These are phyloP conservation scores for Caenorhabditis sp. DNA, from an alignment of 2,888 invertebrate species.

Conservation along the genomic window DNA sequence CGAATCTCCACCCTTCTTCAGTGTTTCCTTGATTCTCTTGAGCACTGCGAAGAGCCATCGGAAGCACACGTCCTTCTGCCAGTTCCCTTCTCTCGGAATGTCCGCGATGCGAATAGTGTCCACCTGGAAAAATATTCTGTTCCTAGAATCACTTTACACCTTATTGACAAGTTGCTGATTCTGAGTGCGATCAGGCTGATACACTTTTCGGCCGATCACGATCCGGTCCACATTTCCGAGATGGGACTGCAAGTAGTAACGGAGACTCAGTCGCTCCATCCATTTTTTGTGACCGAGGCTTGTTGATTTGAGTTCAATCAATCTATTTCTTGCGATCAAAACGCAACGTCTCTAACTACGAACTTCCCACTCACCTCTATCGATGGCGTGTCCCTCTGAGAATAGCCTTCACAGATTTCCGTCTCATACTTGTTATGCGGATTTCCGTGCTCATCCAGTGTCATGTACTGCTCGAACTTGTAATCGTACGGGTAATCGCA, in stretches of 20 bases:
- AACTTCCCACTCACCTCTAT: too few relatives aligned
- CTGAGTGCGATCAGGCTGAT: background rate
- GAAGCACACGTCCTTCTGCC: constrained; percentile 1
- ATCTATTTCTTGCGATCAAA: constrained; percentile 5
- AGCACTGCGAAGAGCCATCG: too few relatives aligned
- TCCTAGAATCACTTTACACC: too few relatives aligned
- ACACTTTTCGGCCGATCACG: background rate
- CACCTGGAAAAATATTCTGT: too few relatives aligned
- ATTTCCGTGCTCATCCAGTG: constrained; percentile 5
- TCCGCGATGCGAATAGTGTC: too few relatives aligned
- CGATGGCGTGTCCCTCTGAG: background rate
- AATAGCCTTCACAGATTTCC: background rate
- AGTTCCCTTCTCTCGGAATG: too few relatives aligned
- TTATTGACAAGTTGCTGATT: too few relatives aligned
- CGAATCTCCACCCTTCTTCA: background rate
- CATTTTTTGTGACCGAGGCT: background rate
- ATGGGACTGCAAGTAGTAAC: constrained; percentile 1
- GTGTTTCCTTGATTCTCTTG: too few relatives aligned
- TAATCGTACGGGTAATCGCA: constrained; percentile 10
- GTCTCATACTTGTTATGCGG: background rate
- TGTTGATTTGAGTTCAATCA: constrained; percentile 9
- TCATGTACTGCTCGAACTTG: constrained; percentile 30
- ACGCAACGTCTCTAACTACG: too few relatives aligned
- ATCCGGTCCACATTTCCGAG: background rate
- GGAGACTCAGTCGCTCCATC: background rate